Percentiles rank a stretch among this genome's conserved stretches.
Conservation (phyloP, 2,113 vertebrate species). For the Buteo buteo region DNA sequence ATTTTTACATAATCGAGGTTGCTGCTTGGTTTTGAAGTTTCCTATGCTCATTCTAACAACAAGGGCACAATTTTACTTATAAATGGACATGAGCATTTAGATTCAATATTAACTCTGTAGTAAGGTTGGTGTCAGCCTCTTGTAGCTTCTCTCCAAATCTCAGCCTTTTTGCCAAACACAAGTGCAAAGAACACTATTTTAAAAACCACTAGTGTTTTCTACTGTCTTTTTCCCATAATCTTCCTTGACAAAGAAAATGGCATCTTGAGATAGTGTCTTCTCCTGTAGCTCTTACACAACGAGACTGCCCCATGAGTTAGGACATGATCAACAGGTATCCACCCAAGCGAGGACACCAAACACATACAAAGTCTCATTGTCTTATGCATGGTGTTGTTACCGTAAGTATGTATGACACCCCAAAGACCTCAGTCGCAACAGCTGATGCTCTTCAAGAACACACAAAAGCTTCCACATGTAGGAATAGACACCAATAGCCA, state of each 20-base stretch:
- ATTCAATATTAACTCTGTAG: not conserved
- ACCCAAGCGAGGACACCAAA: not conserved
- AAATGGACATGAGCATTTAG: not conserved
- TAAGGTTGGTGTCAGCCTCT: not conserved
- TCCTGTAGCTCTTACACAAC: not conserved
- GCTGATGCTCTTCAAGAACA: not conserved
- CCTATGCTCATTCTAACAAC: not conserved
- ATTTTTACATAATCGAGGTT: not conserved
- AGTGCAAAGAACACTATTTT: not conserved
- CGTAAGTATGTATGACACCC: not conserved
- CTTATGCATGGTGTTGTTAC: not conserved
- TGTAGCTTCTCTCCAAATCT: not conserved
- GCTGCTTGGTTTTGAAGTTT: not conserved
- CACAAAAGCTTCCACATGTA: not conserved
- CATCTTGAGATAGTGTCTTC: not conserved
- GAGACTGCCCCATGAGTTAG: not conserved
- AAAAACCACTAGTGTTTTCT: not conserved
- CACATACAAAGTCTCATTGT: not conserved
- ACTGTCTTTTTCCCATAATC: not conserved
- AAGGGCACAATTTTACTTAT: not conserved
- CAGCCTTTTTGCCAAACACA: not conserved
- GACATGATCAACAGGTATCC: not conserved
- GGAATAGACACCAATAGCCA: not conserved
- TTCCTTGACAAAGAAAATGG: not conserved
- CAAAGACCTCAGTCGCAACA: not conserved